Evolutionary conservation across 2,797 vertebrate species (phyloP).

Genomic region (Chelmon rostratus): DNA sequence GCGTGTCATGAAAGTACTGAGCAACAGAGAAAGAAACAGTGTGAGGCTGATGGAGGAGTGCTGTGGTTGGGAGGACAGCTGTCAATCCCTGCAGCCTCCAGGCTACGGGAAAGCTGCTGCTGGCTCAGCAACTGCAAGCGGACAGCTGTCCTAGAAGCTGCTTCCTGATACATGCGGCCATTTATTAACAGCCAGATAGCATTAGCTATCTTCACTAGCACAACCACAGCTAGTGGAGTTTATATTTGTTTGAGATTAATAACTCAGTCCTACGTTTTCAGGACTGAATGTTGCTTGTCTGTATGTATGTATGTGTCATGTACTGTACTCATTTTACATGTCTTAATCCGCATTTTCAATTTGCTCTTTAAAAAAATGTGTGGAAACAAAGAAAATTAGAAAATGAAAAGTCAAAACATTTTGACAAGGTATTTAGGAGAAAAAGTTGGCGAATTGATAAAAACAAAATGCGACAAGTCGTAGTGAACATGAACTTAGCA

Average conservation of each 20-base stretch:
- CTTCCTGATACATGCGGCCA: background rate
- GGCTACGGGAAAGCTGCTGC: constrained; percentile 59
- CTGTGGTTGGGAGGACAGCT: constrained; percentile 42
- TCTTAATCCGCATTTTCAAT: too few relatives aligned
- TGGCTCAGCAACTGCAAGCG: constrained; percentile 57
- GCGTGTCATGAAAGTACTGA: background rate
- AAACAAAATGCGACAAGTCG: background rate
- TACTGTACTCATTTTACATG: too few relatives aligned
- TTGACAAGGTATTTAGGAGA: too few relatives aligned
- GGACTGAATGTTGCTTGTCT: too few relatives aligned
- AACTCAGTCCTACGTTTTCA: background rate
- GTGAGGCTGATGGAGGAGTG: background rate
- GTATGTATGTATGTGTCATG: too few relatives aligned
- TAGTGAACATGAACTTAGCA: background rate
- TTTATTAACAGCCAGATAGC: constrained; percentile 4
- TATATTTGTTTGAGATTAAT: background rate
- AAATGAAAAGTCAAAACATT: too few relatives aligned
- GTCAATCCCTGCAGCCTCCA: constrained; percentile 41
- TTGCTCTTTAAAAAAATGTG: too few relatives aligned
- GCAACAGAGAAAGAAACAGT: background rate
- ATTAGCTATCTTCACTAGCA: background rate
- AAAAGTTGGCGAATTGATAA: background rate
- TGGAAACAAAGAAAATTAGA: too few relatives aligned
- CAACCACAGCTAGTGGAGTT: background rate
- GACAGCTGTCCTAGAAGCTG: constrained; percentile 54